phyloP scores from a whole-genome alignment of 1,140 invertebrate genomes.

The Magallana ariakensis region DNA sequence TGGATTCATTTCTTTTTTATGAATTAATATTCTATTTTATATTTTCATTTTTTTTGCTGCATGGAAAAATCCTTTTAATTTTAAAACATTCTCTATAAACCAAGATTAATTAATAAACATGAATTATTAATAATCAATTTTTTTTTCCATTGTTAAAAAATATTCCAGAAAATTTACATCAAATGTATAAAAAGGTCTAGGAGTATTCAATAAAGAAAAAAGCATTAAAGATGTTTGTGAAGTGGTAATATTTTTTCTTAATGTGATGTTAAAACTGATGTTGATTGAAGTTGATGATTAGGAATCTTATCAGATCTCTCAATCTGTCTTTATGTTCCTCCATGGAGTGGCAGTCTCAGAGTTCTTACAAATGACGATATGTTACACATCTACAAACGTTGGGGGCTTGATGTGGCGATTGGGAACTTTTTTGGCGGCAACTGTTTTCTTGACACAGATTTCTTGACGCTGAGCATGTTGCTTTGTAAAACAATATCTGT shows the following conservation, averaged over 20 bases:
- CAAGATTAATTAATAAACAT: no score
- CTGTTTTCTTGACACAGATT: conserved; percentile 33
- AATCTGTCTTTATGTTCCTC: conserved; percentile 16
- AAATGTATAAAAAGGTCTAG: not conserved
- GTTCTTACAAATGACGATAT: conserved; percentile 2
- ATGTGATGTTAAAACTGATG: conserved; percentile 16
- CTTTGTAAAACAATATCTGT: conserved; percentile 25
- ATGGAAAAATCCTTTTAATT: no score
- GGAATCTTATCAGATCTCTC: not conserved
- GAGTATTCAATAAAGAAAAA: not conserved
- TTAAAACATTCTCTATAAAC: no score
- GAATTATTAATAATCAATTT: no score
- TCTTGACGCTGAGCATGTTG: conserved; percentile 22
- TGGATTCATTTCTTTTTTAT: no score
- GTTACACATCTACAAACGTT: conserved; percentile 7
- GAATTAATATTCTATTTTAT: no score
- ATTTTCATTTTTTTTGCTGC: no score
- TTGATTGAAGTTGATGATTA: conserved; percentile 12
- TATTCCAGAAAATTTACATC: not conserved
- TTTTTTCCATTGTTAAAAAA: not conserved
- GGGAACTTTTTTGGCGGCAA: conserved; percentile 22
- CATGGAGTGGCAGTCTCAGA: not conserved
- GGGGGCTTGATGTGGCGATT: conserved; percentile 17
- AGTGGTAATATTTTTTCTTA: not conserved
- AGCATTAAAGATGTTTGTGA: not conserved